Evolutionary conservation across 1,140 invertebrate species (phyloP).

Genomic region (Drosophila triauraria): DNA sequence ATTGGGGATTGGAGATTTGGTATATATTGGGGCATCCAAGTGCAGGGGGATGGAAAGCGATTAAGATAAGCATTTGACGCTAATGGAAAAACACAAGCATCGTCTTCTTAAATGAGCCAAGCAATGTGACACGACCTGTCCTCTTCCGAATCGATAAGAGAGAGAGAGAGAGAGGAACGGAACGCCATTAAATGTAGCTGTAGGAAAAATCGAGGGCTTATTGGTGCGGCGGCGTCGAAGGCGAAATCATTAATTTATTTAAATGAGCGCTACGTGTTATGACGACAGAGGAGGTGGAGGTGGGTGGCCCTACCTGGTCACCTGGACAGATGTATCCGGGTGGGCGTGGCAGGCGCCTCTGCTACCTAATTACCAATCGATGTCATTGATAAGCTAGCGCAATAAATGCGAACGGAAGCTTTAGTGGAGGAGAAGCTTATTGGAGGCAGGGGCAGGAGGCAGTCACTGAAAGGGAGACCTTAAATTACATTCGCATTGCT

Average conservation of each 20-base stretch:
- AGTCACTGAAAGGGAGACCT: constrained; percentile 1
- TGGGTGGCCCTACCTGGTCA: not conserved
- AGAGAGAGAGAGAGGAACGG: constrained; percentile 50
- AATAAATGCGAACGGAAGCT: constrained; percentile 16
- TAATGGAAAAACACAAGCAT: constrained; percentile 50
- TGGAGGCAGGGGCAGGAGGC: not conserved
- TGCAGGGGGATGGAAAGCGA: constrained; percentile 55
- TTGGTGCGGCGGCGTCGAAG: not conserved
- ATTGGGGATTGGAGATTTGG: not conserved
- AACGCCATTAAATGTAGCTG: constrained; percentile 66
- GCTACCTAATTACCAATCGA: constrained; percentile 69
- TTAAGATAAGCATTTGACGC: constrained; percentile 73
- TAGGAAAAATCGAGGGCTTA: constrained; percentile 28
- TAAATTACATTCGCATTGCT: constrained; percentile 42
- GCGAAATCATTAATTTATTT: constrained; percentile 77
- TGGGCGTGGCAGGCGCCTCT: constrained; percentile 12
- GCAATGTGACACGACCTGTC: constrained; percentile 70
- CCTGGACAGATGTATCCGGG: constrained; percentile 17
- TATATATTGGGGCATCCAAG: not conserved
- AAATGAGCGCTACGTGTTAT: constrained; percentile 76
- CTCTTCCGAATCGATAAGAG: constrained; percentile 53
- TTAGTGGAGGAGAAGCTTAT: not conserved
- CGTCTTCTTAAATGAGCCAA: constrained; percentile 58
- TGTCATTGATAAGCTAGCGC: constrained; percentile 63
- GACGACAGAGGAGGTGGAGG: constrained; percentile 14